Conservation (phyloP, 2,888 invertebrate species). For the Agrilus cyanescens region DNA sequence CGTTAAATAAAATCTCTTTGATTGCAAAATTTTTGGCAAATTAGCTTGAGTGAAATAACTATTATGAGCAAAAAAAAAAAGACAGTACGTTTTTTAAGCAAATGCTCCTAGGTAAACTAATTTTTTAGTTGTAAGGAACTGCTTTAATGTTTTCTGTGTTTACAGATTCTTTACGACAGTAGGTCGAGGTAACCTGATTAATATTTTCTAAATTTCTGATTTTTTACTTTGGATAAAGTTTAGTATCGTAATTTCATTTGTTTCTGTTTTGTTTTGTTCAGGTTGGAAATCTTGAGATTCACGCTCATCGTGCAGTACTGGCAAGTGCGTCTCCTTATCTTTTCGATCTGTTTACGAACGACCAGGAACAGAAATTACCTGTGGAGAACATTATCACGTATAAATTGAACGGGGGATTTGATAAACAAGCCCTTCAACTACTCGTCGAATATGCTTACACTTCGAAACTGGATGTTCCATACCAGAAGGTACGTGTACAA, state of each 20-base stretch:
- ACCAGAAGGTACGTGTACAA: constrained; percentile 31
- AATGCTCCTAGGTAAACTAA: constrained; percentile 10
- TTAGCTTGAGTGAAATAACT: constrained; percentile 1
- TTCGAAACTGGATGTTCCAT: constrained; percentile 46
- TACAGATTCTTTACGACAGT: constrained; percentile 30
- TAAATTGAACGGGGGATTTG: constrained; percentile 51
- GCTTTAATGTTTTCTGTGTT: constrained; percentile 35
- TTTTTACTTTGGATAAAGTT: constrained; percentile 15
- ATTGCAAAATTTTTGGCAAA: too few species aligned
- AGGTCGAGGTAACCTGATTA: constrained; percentile 30
- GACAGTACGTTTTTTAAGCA: constrained; percentile 9
- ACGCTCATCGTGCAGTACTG: constrained; percentile 67
- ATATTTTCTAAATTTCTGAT: constrained; percentile 17
- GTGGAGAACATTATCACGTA: constrained; percentile 42
- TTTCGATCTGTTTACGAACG: constrained; percentile 57
- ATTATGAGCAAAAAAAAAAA: neutral
- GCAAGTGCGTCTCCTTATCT: constrained; percentile 68
- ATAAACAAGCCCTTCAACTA: constrained; percentile 56
- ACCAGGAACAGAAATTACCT: constrained; percentile 37
- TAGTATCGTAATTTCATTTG: constrained; percentile 12
- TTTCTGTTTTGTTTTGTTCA: constrained; percentile 27
- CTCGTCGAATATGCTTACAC: constrained; percentile 79
- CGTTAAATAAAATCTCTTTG: too few species aligned
- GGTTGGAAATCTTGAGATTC: constrained; percentile 58
- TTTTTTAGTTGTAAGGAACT: constrained; percentile 21